A percentile compares a stretch with the other conserved stretches of the same genome.
These are phyloP conservation scores for Cyphomyrus discorhynchus DNA, from an alignment of 2,113 vertebrate species.

Conservation along the genomic window DNA sequence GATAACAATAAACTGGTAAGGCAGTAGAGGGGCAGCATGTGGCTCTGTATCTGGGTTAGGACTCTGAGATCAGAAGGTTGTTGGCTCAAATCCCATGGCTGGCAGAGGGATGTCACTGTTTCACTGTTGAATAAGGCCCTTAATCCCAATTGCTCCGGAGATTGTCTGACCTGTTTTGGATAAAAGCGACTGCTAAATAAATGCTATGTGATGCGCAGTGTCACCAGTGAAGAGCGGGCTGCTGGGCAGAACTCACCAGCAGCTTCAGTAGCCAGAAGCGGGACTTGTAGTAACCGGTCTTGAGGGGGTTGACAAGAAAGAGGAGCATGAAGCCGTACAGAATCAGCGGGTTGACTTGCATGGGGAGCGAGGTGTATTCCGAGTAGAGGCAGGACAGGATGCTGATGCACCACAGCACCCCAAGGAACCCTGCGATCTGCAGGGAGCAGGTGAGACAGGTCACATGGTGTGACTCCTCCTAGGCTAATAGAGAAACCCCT, in stretches of 20 bases:
- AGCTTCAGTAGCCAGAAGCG: slow-evolving; percentile 96
- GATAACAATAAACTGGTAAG: not conserved
- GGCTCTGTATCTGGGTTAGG: not conserved
- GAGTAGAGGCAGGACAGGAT: slow-evolving; percentile 90
- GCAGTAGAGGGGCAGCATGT: not conserved
- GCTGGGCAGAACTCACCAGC: slow-evolving; percentile 68
- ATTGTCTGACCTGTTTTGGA: not conserved
- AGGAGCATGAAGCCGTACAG: slow-evolving; percentile 93
- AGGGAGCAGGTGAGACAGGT: not conserved
- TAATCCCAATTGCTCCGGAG: not conserved
- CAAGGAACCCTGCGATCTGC: slow-evolving; percentile 93
- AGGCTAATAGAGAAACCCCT: not conserved
- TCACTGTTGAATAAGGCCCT: not conserved
- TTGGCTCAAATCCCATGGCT: not conserved
- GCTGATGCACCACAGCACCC: slow-evolving; percentile 93
- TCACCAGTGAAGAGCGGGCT: not conserved
- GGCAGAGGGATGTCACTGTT: not conserved
- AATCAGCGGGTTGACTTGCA: slow-evolving; percentile 88
- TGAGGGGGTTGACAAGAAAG: slow-evolving; percentile 95
- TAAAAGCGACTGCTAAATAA: not conserved
- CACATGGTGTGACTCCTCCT: not conserved
- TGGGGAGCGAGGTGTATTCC: slow-evolving; percentile 70
- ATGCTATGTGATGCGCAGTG: not conserved
- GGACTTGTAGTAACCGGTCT: slow-evolving; percentile 98
- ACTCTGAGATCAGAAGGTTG: not conserved